These are phyloP conservation scores for Crenuchus spilurus DNA, from an alignment of 2,797 vertebrate genomes.

Conservation along the genomic window DNA sequence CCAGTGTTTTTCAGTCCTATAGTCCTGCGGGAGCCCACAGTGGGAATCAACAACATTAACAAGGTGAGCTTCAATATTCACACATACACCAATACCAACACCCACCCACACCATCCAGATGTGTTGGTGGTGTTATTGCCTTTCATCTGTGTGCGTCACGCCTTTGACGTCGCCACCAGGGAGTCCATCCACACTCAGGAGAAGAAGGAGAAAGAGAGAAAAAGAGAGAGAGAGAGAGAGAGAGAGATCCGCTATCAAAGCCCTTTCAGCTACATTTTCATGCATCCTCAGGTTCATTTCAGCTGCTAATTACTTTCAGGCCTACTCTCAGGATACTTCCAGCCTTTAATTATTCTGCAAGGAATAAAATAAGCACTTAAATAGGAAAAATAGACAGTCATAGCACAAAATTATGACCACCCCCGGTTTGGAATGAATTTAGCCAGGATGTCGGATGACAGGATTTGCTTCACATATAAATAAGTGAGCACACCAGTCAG, in stretches of 20 bases:
- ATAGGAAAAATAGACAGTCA: background rate
- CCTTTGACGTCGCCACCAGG: conserved; percentile 29
- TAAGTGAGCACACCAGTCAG: no score
- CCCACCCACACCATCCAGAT: conserved; percentile 32
- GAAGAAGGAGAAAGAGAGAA: conserved; percentile 26
- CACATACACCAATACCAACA: conserved; percentile 16
- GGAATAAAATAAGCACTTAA: background rate
- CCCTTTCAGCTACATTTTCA: background rate
- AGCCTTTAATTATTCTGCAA: conserved; percentile 21
- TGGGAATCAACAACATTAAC: conserved; percentile 35
- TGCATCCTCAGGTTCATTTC: background rate
- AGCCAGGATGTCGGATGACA: no score
- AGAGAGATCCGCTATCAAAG: conserved; percentile 33
- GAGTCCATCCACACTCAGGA: conserved; percentile 9
- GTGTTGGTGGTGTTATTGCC: conserved; percentile 28
- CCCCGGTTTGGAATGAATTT: no score
- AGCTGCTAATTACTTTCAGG: conserved; percentile 13
- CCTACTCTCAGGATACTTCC: conserved; percentile 4
- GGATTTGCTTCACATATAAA: no score
- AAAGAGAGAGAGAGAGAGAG: conserved; percentile 3
- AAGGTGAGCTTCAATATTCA: conserved; percentile 33
- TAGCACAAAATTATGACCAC: no score
- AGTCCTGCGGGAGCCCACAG: background rate
- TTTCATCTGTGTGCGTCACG: conserved; percentile 46
- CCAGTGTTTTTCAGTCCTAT: background rate